These are phyloP conservation scores for Martes martes DNA, from an alignment of 2,113 vertebrate species.

Conservation along the genomic window DNA sequence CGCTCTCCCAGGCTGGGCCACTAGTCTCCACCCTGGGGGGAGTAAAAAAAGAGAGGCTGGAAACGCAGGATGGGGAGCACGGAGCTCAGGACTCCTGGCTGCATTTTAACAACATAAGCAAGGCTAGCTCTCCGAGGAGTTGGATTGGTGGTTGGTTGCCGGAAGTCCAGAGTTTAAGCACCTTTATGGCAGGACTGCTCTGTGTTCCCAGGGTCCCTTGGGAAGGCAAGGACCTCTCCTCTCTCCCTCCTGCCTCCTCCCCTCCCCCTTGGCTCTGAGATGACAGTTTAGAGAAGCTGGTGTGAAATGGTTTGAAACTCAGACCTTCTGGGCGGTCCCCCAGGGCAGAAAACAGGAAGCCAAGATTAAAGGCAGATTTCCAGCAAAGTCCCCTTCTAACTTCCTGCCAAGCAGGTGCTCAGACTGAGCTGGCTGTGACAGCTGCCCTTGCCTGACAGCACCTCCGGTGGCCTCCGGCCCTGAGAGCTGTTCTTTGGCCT, in stretches of 20 bases:
- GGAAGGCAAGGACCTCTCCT: neutral
- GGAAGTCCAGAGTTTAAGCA: neutral
- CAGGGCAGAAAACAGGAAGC: slow-evolving; percentile 77
- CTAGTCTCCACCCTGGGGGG: neutral
- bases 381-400: slow-evolving; percentile 66
- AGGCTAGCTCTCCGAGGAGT: neutral
- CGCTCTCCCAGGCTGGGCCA: neutral
- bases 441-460: neutral
- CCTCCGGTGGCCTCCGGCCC: neutral
- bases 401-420: slow-evolving; percentile 75
- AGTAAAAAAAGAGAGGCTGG: neutral
- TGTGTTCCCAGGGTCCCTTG: neutral
- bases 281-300: slow-evolving; percentile 72
- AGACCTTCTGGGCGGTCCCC: slow-evolving; percentile 58
- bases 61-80: neutral
- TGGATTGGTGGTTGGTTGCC: neutral
- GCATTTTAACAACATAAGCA: neutral
- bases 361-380: slow-evolving; percentile 76
- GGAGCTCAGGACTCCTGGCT: neutral
- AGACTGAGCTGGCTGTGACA: slow-evolving; percentile 2
- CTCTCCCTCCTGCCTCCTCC: neutral
- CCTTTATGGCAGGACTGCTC: neutral
- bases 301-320: slow-evolving; percentile 68
- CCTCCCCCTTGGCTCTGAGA: slow-evolving; percentile 7
- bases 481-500: neutral